These are phyloP conservation scores for Tubiluchus corallicola DNA, from an alignment of 2,888 invertebrate genomes.

Conservation along the genomic window DNA sequence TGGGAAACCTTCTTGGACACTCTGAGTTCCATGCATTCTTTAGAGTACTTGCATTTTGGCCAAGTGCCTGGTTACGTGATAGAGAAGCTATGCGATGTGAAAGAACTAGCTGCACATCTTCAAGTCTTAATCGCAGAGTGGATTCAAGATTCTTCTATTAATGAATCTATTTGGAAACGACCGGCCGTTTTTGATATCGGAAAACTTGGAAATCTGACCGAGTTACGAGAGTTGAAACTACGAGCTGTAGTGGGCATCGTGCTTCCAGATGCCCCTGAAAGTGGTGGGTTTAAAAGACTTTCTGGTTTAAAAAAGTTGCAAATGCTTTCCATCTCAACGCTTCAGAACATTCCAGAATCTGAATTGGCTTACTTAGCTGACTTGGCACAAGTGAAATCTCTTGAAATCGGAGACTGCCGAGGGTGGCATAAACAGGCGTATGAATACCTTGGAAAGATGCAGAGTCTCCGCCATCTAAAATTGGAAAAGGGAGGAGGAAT, in stretches of 20 bases:
- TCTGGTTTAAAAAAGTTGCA: no score
- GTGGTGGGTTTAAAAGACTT: no score
- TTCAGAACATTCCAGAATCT: neutral
- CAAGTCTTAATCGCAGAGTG: neutral
- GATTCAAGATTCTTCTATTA: neutral
- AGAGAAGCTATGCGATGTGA: neutral
- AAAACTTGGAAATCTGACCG: no score
- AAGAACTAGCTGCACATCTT: neutral
- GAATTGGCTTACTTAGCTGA: neutral
- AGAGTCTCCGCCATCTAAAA: neutral
- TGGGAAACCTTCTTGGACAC: no score
- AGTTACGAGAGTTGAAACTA: no score
- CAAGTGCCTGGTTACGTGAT: neutral
- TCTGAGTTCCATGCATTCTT: no score
- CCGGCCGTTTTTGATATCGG: no score
- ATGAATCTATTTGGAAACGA: no score
- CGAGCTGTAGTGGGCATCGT: no score
- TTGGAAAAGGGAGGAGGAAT: neutral
- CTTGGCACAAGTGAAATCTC: neutral
- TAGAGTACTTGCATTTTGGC: no score
- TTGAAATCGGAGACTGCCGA: neutral
- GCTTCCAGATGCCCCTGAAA: no score
- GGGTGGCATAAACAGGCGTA: neutral
- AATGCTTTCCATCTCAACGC: neutral
- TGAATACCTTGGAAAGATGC: neutral